Evolutionary conservation across 92 coral and sea anemone species (phyloP), one percentile per base, ranked within the genome.

Genomic region (Phenganax marumi): DNA sequence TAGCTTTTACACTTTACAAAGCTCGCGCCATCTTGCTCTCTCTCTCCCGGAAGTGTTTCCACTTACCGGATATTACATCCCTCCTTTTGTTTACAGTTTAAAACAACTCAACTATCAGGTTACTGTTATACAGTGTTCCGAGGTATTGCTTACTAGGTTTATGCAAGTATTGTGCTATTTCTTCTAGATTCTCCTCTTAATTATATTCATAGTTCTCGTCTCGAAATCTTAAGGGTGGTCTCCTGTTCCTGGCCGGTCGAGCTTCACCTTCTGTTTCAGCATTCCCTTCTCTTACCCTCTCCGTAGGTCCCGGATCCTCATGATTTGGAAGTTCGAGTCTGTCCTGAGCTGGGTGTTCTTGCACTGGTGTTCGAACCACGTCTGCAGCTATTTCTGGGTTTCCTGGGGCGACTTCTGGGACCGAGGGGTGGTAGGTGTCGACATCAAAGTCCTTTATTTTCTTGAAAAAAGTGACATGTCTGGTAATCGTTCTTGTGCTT

Each of bases 401-500:
- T 6, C 16, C 21, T 0, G 16, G 17, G n/a, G n/a, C 22, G n/a
- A 49, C 51, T 13, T 33, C 17, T 3, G 5, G 48, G 17, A 0
- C 48, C 33, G 51, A 1, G 50, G 75, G n/a, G 17, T 0, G 3
- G 12, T 14, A 17, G 50, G 50, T 70, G 17, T 70, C 75, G 16
- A 25, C 51, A 49, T 70, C 75, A 11, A 70, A 17, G 75, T 70
- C 53, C 12, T 33, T 14, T 70, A 70, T 9, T 33, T 25, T 70
- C 75, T 70, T 70, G 75, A 70, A 70, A 33, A 33, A 70, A 6
- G 75, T 70, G 16, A 70, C 75, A 70, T 70, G 75, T 33, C 75
- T 33, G 51, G 75, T 70, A 11, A 70, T 70, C 0, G 51, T 70
- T 12, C 0, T 70, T 48, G 75, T 70, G 22, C 9, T 25, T 11